Conservation (phyloP, 2,113 vertebrate species). For the Morone chrysops region DNA sequence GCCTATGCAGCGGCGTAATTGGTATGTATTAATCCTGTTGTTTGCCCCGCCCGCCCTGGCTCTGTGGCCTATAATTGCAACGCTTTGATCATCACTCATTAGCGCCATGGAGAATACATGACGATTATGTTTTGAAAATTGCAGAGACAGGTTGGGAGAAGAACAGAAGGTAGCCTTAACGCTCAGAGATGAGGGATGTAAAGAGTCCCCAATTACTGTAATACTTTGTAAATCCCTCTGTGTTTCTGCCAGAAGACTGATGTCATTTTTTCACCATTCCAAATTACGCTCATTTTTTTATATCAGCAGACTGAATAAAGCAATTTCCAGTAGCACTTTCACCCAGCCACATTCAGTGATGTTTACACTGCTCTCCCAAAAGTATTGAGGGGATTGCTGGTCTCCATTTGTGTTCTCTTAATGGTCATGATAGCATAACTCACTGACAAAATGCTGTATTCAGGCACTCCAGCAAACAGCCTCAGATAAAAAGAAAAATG, state of each 20-base stretch:
- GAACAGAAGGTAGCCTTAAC: slow-evolving; percentile 5
- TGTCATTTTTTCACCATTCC: not conserved
- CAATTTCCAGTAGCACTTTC: not conserved
- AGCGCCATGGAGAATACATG: slow-evolving; percentile 29
- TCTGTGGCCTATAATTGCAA: slow-evolving; percentile 51
- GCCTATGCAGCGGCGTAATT: slow-evolving; percentile 43
- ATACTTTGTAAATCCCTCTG: not conserved
- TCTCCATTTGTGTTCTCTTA: slow-evolving; percentile 23
- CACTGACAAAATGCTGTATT: slow-evolving; percentile 10
- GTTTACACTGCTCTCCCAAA: slow-evolving; percentile 2
- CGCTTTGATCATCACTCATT: slow-evolving; percentile 70
- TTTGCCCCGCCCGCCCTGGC: slow-evolving; percentile 9
- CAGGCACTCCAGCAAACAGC: not conserved
- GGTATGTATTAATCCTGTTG: slow-evolving; percentile 53
- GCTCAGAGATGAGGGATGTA: not conserved
- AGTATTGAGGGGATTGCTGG: not conserved
- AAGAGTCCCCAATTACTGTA: not conserved
- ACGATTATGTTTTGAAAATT: slow-evolving; percentile 42
- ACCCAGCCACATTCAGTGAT: not conserved
- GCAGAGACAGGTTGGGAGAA: not conserved
- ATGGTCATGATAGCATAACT: slow-evolving; percentile 22
- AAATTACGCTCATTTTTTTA: not conserved
- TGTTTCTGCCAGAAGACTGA: not conserved
- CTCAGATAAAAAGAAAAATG: slow-evolving; percentile 33
- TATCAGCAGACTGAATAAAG: slow-evolving; percentile 3